A percentile compares a stretch with the other conserved stretches of the same genome.
These are phyloP conservation scores for Lepidochrysops patricia DNA, from an alignment of 2,888 invertebrate species.

Conservation along the genomic window DNA sequence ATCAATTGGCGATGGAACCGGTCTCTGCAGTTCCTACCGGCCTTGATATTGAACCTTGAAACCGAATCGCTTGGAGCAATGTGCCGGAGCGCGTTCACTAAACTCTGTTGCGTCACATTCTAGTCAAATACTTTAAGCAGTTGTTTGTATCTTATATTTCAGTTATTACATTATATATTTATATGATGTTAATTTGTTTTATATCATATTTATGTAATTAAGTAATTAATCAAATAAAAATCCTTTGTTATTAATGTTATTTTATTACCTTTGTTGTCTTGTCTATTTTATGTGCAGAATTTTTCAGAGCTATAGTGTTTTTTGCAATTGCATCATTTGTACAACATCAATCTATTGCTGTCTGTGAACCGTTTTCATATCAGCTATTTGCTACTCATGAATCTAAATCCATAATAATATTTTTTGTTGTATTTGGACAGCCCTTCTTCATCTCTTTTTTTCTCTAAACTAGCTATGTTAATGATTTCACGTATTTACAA, in stretches of 20 bases:
- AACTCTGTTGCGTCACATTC: conserved; percentile 11
- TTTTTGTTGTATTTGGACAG: no score
- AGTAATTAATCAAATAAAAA: neutral
- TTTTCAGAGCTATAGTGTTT: neutral
- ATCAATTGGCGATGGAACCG: neutral
- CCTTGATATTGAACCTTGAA: conserved; percentile 65
- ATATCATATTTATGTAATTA: neutral
- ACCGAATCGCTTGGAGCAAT: conserved; percentile 39
- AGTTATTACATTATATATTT: no score
- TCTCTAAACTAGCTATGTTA: neutral
- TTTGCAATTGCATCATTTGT: neutral
- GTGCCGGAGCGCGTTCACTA: conserved; percentile 56
- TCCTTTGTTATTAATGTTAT: neutral
- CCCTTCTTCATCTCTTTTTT: neutral
- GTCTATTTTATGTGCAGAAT: neutral
- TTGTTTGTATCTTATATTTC: neutral
- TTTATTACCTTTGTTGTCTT: no score
- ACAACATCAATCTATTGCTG: neutral
- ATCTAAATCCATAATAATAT: neutral
- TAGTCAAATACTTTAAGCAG: neutral
- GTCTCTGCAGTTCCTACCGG: conserved; percentile 37
- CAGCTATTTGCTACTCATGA: no score
- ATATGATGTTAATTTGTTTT: neutral
- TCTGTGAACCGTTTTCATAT: no score
- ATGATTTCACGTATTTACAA: neutral